These are phyloP conservation scores for Hydractinia echinata DNA, from an alignment of 30 jellyfish, hydroid and myxozoan species.

Conservation along the genomic window DNA sequence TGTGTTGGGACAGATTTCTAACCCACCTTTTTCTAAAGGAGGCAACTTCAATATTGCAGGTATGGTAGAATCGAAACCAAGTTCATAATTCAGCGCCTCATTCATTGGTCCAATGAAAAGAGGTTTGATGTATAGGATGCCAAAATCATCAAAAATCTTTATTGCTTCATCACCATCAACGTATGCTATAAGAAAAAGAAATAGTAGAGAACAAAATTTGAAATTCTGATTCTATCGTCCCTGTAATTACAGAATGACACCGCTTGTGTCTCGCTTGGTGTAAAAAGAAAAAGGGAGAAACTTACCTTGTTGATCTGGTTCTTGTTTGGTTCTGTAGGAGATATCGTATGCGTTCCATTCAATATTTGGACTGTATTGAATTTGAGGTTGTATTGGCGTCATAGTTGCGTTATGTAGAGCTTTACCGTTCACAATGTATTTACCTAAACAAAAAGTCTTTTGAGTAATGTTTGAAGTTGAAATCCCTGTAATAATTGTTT, in stretches of 20 bases:
- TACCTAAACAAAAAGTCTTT: not conserved
- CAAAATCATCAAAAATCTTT: conserved; percentile 57
- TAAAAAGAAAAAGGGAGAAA: no score
- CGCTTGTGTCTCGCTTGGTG: no score
- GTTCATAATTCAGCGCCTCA: conserved; percentile 64
- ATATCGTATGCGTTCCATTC: conserved; percentile 32
- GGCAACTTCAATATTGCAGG: conserved; percentile 86
- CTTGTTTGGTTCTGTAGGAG: not conserved
- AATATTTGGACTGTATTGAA: conserved; percentile 9
- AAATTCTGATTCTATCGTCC: no score
- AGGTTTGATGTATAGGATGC: conserved; percentile 68
- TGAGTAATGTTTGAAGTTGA: no score
- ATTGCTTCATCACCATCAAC: conserved; percentile 65
- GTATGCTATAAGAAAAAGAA: conserved; percentile 41
- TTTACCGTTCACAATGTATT: not conserved
- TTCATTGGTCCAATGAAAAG: conserved; percentile 64
- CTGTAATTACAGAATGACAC: no score
- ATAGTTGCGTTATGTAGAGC: not conserved
- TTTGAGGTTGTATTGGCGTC: not conserved
- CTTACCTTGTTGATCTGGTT: conserved; percentile 12
- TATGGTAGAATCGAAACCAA: conserved; percentile 68
- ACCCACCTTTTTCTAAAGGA: conserved; percentile 64
- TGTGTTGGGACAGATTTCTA: no score
- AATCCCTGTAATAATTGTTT: no score
- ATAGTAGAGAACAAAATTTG: no score